phyloP scores from a whole-genome alignment of 2,113 vertebrate genomes.

The Ceyx cyanopectus region DNA sequence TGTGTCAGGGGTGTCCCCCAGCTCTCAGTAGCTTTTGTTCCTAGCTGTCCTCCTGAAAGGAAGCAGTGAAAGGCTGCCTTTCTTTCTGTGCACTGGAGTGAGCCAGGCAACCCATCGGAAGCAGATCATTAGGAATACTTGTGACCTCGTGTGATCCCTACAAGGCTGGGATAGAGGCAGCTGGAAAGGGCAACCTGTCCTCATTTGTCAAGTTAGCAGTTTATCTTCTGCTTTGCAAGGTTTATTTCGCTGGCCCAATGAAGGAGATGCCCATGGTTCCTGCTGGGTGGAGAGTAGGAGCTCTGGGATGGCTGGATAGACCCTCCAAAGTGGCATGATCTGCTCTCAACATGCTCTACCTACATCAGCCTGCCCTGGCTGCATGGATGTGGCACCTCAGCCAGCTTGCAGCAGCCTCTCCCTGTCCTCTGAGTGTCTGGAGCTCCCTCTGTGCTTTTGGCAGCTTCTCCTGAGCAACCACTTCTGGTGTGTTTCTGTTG shows the following conservation, averaged over 20 bases:
- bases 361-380: neutral
- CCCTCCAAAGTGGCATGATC: rapidly evolving
- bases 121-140: neutral
- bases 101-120: neutral
- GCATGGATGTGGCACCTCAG: rapidly evolving
- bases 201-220: neutral
- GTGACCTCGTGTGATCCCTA: slow-evolving; percentile 7
- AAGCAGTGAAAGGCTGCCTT: neutral
- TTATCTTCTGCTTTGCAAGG: neutral
- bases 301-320: neutral
- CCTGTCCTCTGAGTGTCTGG: neutral
- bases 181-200: neutral
- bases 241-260: neutral
- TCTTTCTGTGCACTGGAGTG: slow-evolving; percentile 28
- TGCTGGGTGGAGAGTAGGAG: neutral
- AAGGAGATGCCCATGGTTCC: neutral
- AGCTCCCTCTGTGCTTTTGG: neutral
- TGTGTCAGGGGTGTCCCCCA: rapidly evolving
- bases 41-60: neutral
- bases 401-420: neutral
- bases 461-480: neutral
- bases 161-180: neutral
- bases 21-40: neutral
- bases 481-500: neutral
- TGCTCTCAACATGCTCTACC: neutral